A percentile compares a stretch with the other conserved stretches of the same genome.
phyloP scores from a whole-genome alignment of 2,797 vertebrate genomes.

The Amblyopsis hoosieri region DNA sequence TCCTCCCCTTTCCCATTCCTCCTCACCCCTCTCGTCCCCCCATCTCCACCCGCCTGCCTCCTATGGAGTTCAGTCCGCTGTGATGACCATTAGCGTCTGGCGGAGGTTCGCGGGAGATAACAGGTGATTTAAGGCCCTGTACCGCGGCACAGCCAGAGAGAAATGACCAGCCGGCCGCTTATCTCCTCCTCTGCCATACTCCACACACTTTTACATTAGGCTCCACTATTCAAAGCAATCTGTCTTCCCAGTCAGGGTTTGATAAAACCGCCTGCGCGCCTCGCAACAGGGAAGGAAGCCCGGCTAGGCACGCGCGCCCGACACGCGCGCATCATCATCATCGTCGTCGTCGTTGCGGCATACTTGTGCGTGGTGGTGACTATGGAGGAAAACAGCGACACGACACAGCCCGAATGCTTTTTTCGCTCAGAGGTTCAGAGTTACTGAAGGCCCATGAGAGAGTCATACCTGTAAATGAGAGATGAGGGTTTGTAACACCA shows the following conservation, averaged over 20 bases:
- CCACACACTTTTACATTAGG: slow-evolving; percentile 80
- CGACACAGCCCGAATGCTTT: background rate
- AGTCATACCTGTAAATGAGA: slow-evolving; percentile 48
- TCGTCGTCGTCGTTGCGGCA: slow-evolving; percentile 32
- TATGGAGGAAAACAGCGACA: slow-evolving; percentile 29
- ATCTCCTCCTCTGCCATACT: slow-evolving; percentile 72
- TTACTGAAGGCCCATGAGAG: slow-evolving; percentile 30
- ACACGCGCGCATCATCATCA: slow-evolving; percentile 14
- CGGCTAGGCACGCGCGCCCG: slow-evolving; percentile 29
- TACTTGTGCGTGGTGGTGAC: slow-evolving; percentile 55
- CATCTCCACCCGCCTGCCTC: slow-evolving; percentile 39
- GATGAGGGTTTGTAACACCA: slow-evolving; percentile 36
- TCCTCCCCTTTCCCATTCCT: background rate
- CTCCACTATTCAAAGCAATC: slow-evolving; percentile 74
- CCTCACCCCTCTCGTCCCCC: background rate
- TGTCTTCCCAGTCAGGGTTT: slow-evolving; percentile 76
- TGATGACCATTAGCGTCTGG: slow-evolving; percentile 82
- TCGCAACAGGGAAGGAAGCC: slow-evolving; percentile 35
- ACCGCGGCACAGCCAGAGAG: slow-evolving; percentile 69
- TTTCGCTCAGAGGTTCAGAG: background rate
- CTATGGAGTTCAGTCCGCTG: slow-evolving; percentile 57
- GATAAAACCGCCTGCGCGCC: slow-evolving; percentile 70
- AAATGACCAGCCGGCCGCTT: slow-evolving; percentile 69
- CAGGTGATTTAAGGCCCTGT: slow-evolving; percentile 79
- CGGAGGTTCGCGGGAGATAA: slow-evolving; percentile 80